Evolutionary conservation across 2,888 invertebrate species (phyloP).

Genomic region (Drosophila quinaria): DNA sequence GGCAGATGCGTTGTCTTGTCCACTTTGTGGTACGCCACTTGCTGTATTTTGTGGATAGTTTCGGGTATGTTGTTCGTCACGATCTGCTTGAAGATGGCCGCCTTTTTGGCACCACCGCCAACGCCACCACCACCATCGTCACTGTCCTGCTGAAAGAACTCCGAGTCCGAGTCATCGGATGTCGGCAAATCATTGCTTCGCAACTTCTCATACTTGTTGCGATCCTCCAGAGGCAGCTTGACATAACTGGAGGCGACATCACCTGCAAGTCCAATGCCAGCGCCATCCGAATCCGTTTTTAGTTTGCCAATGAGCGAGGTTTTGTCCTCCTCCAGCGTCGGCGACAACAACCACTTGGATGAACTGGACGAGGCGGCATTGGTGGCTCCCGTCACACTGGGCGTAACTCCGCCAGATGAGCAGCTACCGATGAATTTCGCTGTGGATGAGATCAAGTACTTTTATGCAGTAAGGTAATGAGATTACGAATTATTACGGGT

Average conservation of each 20-base stretch:
- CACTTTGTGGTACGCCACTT: constrained; percentile 87
- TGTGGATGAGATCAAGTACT: constrained; percentile 84
- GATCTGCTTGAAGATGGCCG: constrained; percentile 85
- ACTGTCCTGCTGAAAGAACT: constrained; percentile 84
- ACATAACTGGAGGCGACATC: constrained; percentile 86
- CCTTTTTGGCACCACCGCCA: constrained; percentile 71
- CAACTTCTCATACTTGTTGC: constrained; percentile 92
- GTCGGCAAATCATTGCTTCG: constrained; percentile 88
- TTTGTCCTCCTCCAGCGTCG: constrained; percentile 85
- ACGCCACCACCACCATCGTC: constrained; percentile 57
- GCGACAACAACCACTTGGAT: constrained; percentile 85
- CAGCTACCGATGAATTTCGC: constrained; percentile 72
- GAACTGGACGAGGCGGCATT: constrained; percentile 81
- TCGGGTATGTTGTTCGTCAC: constrained; percentile 87
- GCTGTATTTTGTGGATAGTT: constrained; percentile 86
- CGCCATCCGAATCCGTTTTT: constrained; percentile 81
- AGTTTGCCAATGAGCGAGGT: constrained; percentile 83
- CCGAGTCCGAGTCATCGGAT: constrained; percentile 87
- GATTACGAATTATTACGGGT: constrained; percentile 57
- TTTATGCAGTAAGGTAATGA: constrained; percentile 86
- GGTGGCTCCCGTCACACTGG: constrained; percentile 30
- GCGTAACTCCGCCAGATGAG: constrained; percentile 59
- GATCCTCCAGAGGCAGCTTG: constrained; percentile 89
- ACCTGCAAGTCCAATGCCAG: constrained; percentile 42
- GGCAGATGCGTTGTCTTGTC: constrained; percentile 86